phyloP scores from a whole-genome alignment of 53 echinoderm and acorn worm species.

The Crossaster papposus region DNA sequence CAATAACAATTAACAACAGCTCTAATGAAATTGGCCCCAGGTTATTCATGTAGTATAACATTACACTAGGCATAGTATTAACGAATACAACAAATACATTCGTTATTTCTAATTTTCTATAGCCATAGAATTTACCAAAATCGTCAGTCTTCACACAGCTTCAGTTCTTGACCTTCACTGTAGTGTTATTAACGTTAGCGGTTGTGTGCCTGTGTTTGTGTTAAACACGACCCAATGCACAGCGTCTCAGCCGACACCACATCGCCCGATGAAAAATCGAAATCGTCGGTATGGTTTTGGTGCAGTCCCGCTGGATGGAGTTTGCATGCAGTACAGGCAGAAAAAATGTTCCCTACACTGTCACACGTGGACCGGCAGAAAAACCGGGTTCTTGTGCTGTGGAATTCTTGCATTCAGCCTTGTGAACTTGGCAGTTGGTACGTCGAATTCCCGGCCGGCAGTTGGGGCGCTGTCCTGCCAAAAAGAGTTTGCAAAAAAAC shows the following conservation, averaged over 20 bases:
- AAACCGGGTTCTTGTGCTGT: not conserved
- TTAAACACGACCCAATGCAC: not conserved
- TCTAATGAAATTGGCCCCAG: too few relatives aligned
- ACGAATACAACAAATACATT: too few relatives aligned
- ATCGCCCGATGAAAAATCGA: conserved; percentile 38
- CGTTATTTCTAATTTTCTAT: too few relatives aligned
- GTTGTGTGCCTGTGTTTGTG: not conserved
- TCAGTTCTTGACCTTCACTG: too few relatives aligned
- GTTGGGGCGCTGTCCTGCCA: conserved; percentile 52
- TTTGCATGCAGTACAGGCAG: not conserved
- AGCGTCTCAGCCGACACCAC: not conserved
- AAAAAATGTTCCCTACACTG: not conserved
- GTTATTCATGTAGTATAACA: too few relatives aligned
- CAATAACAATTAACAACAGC: too few relatives aligned
- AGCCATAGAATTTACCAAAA: too few relatives aligned
- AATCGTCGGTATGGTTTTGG: conserved; percentile 37
- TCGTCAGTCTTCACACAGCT: too few relatives aligned
- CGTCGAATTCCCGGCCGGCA: conserved; percentile 40
- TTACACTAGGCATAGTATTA: too few relatives aligned
- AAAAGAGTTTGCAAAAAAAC: conserved; percentile 11
- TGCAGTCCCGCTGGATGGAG: not conserved
- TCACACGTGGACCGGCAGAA: conserved; percentile 15
- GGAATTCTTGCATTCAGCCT: conserved; percentile 5
- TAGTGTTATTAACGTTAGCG: not conserved
- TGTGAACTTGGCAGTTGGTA: conserved; percentile 49